Percentiles rank a stretch among this genome's conserved stretches.
Evolutionary conservation across 2,888 invertebrate genomes (phyloP).

Genomic region (Luffia ferchaultella): DNA sequence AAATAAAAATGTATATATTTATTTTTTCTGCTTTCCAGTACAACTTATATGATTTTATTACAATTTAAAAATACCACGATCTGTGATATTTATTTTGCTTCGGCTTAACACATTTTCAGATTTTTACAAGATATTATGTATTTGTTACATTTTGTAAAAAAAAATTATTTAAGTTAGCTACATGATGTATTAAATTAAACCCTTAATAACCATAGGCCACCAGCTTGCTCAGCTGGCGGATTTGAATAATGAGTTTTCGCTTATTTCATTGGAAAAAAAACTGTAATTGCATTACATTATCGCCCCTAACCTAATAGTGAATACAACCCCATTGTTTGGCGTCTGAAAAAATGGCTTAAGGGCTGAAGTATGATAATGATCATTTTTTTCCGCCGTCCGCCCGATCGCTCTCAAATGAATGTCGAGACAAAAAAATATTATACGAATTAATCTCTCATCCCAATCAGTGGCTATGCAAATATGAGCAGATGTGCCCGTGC

Average conservation of each 20-base stretch:
- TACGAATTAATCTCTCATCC: constrained; percentile 56
- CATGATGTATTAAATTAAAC: constrained; percentile 15
- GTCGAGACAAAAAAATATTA: constrained; percentile 59
- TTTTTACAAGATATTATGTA: no score
- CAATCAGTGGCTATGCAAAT: constrained; percentile 61
- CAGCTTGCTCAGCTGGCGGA: constrained; percentile 56
- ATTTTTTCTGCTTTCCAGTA: constrained; percentile 22
- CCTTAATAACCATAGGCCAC: constrained; percentile 25
- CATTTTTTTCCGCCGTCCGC: constrained; percentile 46
- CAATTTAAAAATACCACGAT: no score
- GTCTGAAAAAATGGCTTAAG: constrained; percentile 60
- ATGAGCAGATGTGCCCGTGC: constrained; percentile 54
- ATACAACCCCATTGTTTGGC: constrained; percentile 59
- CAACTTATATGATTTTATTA: no score
- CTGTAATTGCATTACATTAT: constrained; percentile 63
- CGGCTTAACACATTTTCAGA: no score
- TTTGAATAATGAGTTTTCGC: constrained; percentile 56
- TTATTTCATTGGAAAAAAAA: constrained; percentile 38
- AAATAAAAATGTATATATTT: constrained; percentile 56
- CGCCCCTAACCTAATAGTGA: constrained; percentile 64
- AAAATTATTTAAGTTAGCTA: no score
- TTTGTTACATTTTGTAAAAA: no score
- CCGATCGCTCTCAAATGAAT: constrained; percentile 61
- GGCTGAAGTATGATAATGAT: constrained; percentile 63
- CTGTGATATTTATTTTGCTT: no score